Percentiles rank a stretch among this genome's conserved stretches.
These are phyloP conservation scores for Polypedilum pembai DNA, from an alignment of 1,140 invertebrate genomes.

Conservation along the genomic window DNA sequence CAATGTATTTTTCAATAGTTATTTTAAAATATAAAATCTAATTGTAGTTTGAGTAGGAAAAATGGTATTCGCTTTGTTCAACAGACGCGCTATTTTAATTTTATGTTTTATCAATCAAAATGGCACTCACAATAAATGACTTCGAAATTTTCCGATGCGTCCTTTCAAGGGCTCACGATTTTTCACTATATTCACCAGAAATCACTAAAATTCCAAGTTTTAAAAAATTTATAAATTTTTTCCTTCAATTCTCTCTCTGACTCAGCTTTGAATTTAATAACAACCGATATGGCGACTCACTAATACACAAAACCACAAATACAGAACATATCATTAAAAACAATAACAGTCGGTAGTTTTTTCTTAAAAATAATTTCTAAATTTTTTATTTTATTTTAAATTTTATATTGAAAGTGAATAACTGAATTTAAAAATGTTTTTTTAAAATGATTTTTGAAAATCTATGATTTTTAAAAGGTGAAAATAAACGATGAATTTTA, in stretches of 20 bases:
- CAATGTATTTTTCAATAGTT: too few species aligned
- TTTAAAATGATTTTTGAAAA: too few species aligned
- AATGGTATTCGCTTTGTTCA: background rate
- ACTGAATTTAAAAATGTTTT: too few species aligned
- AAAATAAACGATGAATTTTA: too few species aligned
- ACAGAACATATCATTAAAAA: too few species aligned
- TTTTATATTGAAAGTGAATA: too few species aligned
- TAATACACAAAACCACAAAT: too few species aligned
- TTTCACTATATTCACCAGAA: background rate
- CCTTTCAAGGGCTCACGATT: background rate
- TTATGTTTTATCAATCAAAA: constrained; percentile 8
- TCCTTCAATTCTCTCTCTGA: constrained; percentile 2
- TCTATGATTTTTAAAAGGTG: too few species aligned
- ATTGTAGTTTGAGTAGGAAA: background rate
- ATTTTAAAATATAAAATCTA: too few species aligned
- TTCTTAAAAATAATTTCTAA: too few species aligned
- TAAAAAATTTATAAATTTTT: background rate
- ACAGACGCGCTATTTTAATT: background rate
- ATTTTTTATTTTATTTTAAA: too few species aligned
- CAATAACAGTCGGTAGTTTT: too few species aligned
- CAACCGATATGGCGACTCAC: constrained; percentile 10
- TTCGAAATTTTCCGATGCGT: background rate
- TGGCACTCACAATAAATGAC: constrained; percentile 11
- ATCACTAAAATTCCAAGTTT: background rate
- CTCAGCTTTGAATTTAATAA: constrained; percentile 18